Base-by-base conservation (phyloP, 2,888 invertebrate species). In the Tromatobia lineatoria region DNA sequence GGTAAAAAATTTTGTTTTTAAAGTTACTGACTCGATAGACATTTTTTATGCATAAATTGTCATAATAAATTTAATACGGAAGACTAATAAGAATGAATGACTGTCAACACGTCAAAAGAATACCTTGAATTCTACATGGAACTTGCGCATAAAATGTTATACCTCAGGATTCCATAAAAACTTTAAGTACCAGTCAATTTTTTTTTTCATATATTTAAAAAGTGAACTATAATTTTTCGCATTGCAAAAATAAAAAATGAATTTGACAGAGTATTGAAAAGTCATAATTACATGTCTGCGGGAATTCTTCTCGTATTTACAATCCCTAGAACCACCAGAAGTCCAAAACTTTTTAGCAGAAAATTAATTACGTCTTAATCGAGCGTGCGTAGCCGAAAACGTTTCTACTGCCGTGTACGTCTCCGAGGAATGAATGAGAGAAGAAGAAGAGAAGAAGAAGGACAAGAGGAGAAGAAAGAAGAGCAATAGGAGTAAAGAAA, bases 321-420 rank as follows among this genome's bases (percentile, higher is more conserved):
- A 18, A 29, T 34, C n/a, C 8, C n/a, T n/a, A 34, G n/a, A 67
- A 69, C 18, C 18, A 50, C 4, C 50, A 50, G n/a, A 18, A 50
- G n/a, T 18, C n/a, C 8, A 15, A 50, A 50, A 50, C 18, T 74
- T 82, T 34, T 67, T 42, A 29, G 57, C 54, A 11, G 38, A 54
- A 79, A 78, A 82, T 82, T 79, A 79, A 82, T 79, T 70, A 52
- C 69, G 18, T 25, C 54, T 69, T 73, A 52, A 79, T 70, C 69
- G 34, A 38, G 47, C 18, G 61, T 42, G 52, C 67, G 73, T 61
- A 61, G 52, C 57, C 64, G 15, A 69, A 70, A 79, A 64, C 61
- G 29, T 57, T 59, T 75, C 25, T 50, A 74, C 75, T 70, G 1
- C 11, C 38, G 59, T 47, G 75, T 15, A 67, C 8, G 47, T 66